Evolutionary conservation across 2,113 vertebrate species (phyloP).

Genomic region (Tragelaphus imberbis): DNA sequence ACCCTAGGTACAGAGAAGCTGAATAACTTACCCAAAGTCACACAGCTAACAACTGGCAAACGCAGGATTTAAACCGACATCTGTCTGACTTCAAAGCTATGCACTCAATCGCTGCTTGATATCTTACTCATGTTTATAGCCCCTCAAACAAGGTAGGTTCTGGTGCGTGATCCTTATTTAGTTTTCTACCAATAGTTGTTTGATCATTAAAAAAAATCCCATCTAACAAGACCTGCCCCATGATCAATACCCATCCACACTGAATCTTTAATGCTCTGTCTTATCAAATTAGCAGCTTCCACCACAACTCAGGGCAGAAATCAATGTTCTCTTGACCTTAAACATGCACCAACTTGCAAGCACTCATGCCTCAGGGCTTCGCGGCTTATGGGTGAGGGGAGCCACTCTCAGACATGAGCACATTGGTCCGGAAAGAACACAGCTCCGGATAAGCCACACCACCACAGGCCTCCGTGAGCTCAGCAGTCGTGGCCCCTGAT

Average conservation of each 20-base stretch:
- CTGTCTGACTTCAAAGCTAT: neutral
- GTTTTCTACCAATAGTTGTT: slow-evolving; percentile 61
- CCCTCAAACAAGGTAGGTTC: neutral
- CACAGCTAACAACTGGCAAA: neutral
- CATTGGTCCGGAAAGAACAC: accelerated
- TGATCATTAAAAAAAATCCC: slow-evolving; percentile 48
- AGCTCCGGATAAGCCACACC: accelerated
- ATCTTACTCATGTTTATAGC: neutral
- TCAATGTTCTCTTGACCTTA: slow-evolving; percentile 52
- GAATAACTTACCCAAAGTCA: neutral
- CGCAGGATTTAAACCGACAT: neutral
- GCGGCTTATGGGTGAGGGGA: neutral
- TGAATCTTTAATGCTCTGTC: slow-evolving; percentile 66
- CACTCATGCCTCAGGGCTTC: neutral
- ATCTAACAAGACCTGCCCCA: slow-evolving; percentile 57
- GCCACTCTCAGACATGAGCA: neutral
- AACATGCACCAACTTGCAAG: slow-evolving; percentile 42
- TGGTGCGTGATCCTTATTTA: neutral
- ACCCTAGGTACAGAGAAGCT: neutral
- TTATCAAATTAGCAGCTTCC: slow-evolving; percentile 68
- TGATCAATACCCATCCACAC: slow-evolving; percentile 45
- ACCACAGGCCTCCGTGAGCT: neutral
- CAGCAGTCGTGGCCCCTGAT: neutral
- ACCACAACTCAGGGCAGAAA: slow-evolving; percentile 54
- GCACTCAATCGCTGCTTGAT: neutral